Conservation (phyloP, 2,113 vertebrate species). For the Asarcornis scutulata region DNA sequence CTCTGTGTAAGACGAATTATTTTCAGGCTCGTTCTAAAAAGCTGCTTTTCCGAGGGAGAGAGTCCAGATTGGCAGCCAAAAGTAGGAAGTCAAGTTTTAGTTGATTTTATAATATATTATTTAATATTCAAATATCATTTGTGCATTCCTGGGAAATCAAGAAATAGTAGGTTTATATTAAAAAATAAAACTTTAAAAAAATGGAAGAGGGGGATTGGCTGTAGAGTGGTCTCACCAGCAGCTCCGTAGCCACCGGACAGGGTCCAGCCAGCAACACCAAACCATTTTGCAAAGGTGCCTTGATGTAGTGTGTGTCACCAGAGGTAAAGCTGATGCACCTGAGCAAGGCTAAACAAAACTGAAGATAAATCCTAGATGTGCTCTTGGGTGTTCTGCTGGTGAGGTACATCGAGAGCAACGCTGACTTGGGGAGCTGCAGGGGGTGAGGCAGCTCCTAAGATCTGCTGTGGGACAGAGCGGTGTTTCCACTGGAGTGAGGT, state of each 20-base stretch:
- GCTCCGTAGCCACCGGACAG: not conserved
- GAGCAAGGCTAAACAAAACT: not conserved
- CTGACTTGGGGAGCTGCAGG: not conserved
- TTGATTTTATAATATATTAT: not conserved
- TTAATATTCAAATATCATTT: not conserved
- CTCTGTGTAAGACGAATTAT: not conserved
- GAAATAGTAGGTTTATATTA: not conserved
- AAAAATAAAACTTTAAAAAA: no score
- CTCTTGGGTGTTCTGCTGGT: not conserved
- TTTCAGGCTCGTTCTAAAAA: not conserved
- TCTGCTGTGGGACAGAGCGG: not conserved
- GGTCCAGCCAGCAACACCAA: not conserved
- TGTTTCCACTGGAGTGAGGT: fast-evolving
- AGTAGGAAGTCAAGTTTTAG: not conserved
- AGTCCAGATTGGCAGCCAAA: not conserved
- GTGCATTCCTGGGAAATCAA: not conserved
- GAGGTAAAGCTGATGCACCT: not conserved
- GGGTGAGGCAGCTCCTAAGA: not conserved
- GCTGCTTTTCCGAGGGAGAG: not conserved
- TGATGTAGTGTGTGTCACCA: not conserved
- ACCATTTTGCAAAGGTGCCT: not conserved
- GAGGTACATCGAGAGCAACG: not conserved
- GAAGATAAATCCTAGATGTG: not conserved
- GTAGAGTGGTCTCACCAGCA: not conserved
- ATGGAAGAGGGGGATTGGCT: not conserved